These are phyloP conservation scores for Erethizon dorsatum DNA, from an alignment of 2,797 vertebrate genomes.

Conservation along the genomic window DNA sequence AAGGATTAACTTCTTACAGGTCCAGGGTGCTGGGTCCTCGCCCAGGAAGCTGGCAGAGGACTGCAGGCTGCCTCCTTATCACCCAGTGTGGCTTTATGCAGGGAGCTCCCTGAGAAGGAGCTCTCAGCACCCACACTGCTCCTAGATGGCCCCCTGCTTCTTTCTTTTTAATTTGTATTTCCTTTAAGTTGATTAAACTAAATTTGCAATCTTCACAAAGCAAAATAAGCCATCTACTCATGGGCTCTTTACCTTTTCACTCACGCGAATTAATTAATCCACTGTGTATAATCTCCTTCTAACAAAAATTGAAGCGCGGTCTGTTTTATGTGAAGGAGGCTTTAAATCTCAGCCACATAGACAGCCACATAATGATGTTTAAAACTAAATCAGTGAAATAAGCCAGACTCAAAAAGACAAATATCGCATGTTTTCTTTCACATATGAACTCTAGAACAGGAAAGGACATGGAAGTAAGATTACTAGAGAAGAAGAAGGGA, in stretches of 20 bases:
- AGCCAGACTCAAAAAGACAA: not conserved
- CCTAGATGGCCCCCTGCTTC: not conserved
- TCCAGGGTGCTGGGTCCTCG: not conserved
- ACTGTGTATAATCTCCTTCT: conserved; percentile 26
- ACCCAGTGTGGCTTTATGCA: not conserved
- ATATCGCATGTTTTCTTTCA: not conserved
- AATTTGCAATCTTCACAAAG: not conserved
- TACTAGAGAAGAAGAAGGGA: not conserved
- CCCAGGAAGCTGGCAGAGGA: rapidly evolving
- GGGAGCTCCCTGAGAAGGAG: not conserved
- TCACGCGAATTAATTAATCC: not conserved
- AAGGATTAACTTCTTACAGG: not conserved
- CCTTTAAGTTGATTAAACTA: conserved; percentile 32
- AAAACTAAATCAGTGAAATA: not conserved
- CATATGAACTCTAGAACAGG: not conserved
- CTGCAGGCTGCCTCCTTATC: not conserved
- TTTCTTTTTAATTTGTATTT: not conserved
- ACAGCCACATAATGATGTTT: conserved; percentile 25
- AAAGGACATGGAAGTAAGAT: not conserved
- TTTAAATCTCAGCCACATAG: conserved; percentile 51
- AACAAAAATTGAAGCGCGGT: not conserved
- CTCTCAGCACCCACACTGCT: rapidly evolving
- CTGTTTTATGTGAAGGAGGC: not conserved
- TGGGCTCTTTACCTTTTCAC: not conserved
- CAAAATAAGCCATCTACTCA: not conserved